Evolutionary conservation across 2,888 invertebrate species (phyloP).

Genomic region (Catocala nupta): DNA sequence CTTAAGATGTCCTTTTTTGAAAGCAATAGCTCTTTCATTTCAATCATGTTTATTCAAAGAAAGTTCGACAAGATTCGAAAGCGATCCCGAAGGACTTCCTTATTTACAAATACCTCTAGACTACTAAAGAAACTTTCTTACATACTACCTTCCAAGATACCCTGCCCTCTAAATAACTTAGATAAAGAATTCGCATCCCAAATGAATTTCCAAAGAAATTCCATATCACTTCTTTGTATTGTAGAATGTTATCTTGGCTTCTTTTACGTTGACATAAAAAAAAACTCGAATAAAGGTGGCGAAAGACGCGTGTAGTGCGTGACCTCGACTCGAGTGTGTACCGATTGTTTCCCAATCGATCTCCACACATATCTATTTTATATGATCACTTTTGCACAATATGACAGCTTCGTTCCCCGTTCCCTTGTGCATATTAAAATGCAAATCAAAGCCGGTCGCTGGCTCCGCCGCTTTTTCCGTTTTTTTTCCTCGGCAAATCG

Average conservation of each 20-base stretch:
- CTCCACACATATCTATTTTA: slow-evolving; percentile 48
- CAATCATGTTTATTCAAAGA: too few species aligned
- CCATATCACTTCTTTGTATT: slow-evolving; percentile 56
- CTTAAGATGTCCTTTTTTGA: too few species aligned
- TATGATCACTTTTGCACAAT: slow-evolving; percentile 65
- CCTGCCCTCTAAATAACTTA: slow-evolving; percentile 33
- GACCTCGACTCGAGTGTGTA: slow-evolving; percentile 35
- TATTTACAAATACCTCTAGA: slow-evolving; percentile 22
- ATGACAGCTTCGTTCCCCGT: slow-evolving; percentile 73
- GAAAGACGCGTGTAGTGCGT: slow-evolving; percentile 14
- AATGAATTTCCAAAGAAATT: slow-evolving; percentile 56
- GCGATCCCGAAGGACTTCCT: slow-evolving; percentile 4
- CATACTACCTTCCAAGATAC: slow-evolving; percentile 18
- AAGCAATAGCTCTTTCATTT: too few species aligned
- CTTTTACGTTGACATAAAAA: slow-evolving; percentile 47
- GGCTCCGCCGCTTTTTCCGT: slow-evolving; percentile 49
- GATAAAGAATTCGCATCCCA: slow-evolving; percentile 49
- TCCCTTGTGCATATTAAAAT: slow-evolving; percentile 84
- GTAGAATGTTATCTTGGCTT: slow-evolving; percentile 55
- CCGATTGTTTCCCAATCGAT: slow-evolving; percentile 54
- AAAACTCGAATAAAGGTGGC: slow-evolving; percentile 54
- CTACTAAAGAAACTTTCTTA: slow-evolving; percentile 36
- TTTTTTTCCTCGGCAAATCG: slow-evolving; percentile 67
- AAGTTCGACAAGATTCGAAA: too few species aligned
- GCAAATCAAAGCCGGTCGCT: slow-evolving; percentile 75